Evolutionary conservation across 2,888 invertebrate species (phyloP), one percentile per base, ranked within the genome.

Genomic region (Sisyra terminalis): DNA sequence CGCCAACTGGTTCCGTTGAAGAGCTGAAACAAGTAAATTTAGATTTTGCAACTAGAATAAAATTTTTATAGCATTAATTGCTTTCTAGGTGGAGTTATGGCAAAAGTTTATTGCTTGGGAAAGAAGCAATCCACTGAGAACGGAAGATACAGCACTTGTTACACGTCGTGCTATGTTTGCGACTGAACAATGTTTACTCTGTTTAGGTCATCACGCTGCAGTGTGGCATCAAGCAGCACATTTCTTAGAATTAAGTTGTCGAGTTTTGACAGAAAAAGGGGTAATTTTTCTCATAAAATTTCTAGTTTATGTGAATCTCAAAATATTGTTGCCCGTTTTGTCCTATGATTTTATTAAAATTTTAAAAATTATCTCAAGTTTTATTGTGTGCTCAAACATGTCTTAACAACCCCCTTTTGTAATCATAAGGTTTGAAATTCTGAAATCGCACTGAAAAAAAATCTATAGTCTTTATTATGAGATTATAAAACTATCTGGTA

Each of bases 171-270:
- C 98, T 1, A 93, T 96, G 79, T 98, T 97, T 69, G 96, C 97
- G 0, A 92, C 97, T 48, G 98, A 98, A 57, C 97, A 99, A 62
- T 92, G 96, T 52, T 65, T 99, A 39, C 66, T 99, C 36, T 97
- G 97, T 55, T 67, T 98, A 29, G 93, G 94, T 0, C 96, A 96
- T 65, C 94, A 97, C 61, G 93, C 97, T 0, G 97, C 98, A 50
- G 88, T 98, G 45, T 99, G 98, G 98, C 90, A 93, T 60, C 97
- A 98, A 64, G 96, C 97, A 0, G 94, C 97, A 1, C 85, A 92
- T 57, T 98, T 92, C 65, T 70, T 98, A 38, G 96, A 98, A 60
- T 82, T 90, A 57, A 92, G 93, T 48, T 87, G 93, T 29, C 90
- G 90, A 60, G 75, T 89, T 50, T 70, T 98, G 45, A 82, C 85